These are phyloP conservation scores for Tenthredo notha DNA, from an alignment of 2,888 invertebrate genomes.

Conservation along the genomic window DNA sequence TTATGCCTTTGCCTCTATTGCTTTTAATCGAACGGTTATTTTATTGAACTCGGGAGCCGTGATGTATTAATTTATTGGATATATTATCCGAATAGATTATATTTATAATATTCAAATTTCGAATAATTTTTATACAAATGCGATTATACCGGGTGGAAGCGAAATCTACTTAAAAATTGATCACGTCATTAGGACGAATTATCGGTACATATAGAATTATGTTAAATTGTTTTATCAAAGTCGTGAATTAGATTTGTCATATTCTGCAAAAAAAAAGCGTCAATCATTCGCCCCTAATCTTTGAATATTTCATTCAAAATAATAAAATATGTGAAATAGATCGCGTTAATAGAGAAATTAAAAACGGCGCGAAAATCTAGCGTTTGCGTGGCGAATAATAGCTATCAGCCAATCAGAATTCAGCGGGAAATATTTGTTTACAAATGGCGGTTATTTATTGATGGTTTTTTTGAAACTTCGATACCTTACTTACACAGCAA, in stretches of 20 bases:
- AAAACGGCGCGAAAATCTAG: background rate
- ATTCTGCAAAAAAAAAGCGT: background rate
- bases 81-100: background rate
- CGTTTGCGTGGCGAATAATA: background rate
- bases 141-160: background rate
- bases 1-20: background rate
- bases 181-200: too few relatives aligned
- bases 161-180: too few relatives aligned
- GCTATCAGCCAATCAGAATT: conserved; percentile 4
- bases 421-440: conserved; percentile 52
- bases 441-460: conserved; percentile 35
- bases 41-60: background rate
- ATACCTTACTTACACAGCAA: background rate
- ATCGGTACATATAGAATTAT: too few relatives aligned
- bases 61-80: background rate
- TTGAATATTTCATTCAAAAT: background rate
- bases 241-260: background rate
- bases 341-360: background rate
- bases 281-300: background rate
- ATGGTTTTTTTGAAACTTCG: background rate
- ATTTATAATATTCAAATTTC: background rate
- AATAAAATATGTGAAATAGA: background rate
- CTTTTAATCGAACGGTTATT: background rate
- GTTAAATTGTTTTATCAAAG: background rate
- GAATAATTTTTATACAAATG: background rate